Percentiles rank a stretch among this genome's conserved stretches.
Evolutionary conservation across 2,797 vertebrate genomes (phyloP).

Genomic region (Clarias laeviceps): DNA sequence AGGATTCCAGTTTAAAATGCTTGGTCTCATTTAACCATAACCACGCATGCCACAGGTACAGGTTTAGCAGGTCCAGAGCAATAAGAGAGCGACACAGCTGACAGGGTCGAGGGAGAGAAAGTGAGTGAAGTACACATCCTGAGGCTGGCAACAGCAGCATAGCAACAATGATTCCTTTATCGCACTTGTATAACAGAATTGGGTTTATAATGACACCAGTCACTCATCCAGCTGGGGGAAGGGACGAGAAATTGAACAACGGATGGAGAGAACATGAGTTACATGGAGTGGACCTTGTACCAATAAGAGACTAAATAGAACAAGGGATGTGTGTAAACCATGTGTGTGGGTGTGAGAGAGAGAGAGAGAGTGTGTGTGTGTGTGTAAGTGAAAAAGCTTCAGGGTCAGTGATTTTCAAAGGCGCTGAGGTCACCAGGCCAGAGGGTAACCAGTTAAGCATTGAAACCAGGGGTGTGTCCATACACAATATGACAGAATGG

Average conservation of each 20-base stretch:
- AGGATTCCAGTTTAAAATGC: slow-evolving; percentile 6
- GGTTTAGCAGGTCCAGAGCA: slow-evolving; percentile 37
- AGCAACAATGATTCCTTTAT: slow-evolving; percentile 80
- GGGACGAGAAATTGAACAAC: slow-evolving; percentile 56
- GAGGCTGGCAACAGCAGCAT: slow-evolving; percentile 52
- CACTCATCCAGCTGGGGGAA: slow-evolving; percentile 55
- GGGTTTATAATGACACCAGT: slow-evolving; percentile 73
- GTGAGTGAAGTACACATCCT: slow-evolving; percentile 47
- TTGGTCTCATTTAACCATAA: neutral
- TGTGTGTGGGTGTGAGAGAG: neutral
- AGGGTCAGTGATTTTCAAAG: slow-evolving; percentile 10
- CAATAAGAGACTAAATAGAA: neutral
- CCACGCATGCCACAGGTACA: neutral
- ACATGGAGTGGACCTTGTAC: slow-evolving; percentile 34
- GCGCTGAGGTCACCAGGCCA: neutral
- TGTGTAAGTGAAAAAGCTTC: neutral
- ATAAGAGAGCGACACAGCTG: neutral
- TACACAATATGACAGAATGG: neutral
- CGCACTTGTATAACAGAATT: slow-evolving; percentile 70
- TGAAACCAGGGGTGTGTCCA: neutral
- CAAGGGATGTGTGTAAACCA: neutral
- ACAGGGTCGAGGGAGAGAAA: slow-evolving; percentile 50
- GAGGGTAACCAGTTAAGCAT: slow-evolving; percentile 4
- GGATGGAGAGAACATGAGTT: slow-evolving; percentile 39
- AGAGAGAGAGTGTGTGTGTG: neutral